Evolutionary conservation across 2,888 invertebrate genomes (phyloP).

Genomic region (Lamproptera curius): DNA sequence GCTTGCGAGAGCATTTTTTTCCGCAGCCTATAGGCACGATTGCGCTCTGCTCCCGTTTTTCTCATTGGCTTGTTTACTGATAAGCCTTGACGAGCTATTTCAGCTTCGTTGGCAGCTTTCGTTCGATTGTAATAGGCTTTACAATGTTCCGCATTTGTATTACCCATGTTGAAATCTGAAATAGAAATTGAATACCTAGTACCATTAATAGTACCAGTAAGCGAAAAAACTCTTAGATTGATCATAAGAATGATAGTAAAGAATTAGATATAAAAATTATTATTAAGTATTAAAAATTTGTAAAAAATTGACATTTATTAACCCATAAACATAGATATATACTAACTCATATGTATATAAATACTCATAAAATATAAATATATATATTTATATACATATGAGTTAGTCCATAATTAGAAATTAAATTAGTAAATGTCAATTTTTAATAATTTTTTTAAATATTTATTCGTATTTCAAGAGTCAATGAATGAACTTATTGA

Average conservation of each 20-base stretch:
- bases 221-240: constrained; percentile 8
- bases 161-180: constrained; percentile 24
- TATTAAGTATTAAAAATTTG: neutral
- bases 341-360: neutral
- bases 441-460: too few species aligned
- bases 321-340: neutral
- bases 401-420: neutral
- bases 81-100: constrained; percentile 24
- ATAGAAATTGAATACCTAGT: constrained; percentile 25
- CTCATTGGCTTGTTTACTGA: constrained; percentile 22
- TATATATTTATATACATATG: too few species aligned
- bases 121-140: constrained; percentile 24
- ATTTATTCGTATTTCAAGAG: too few species aligned
- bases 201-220: constrained; percentile 22
- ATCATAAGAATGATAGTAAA: too few species aligned
- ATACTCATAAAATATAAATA: too few species aligned
- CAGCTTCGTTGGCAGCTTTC: constrained; percentile 25
- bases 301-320: neutral
- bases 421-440: too few species aligned
- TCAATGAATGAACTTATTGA: too few species aligned
- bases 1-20: constrained; percentile 25
- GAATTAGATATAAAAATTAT: neutral
- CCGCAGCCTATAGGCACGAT: constrained; percentile 24
- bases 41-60: constrained; percentile 24
- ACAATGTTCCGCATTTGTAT: constrained; percentile 23